Evolutionary conservation across 2,888 invertebrate genomes (phyloP), one percentile per base, ranked within the genome.

Genomic region (Eupithecia dodoneata): DNA sequence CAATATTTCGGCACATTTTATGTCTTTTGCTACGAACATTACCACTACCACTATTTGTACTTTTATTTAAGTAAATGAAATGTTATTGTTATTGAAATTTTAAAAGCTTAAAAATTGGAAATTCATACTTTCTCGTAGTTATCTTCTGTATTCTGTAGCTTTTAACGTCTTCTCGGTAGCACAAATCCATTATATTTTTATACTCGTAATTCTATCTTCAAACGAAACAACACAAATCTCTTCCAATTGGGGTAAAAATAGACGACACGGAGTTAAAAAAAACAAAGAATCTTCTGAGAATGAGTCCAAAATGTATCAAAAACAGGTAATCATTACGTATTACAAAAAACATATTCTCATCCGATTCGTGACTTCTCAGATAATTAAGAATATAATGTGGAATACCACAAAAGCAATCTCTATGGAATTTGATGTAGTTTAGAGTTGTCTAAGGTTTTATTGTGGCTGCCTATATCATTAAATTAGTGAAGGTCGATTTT

Each of bases 341-440:
- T 45, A 81, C 78, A 85, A 85, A 85, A 87, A 83, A 82, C 79
- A 81, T 47, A 70, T 18, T 84, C 85, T 81, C 85, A 84, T 84
- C 82, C 83, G 76, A 85, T 82, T 86, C 87, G 87, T 89, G 88
- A 86, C 85, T 70, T 70, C 70, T 84, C 71, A 87, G 85, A 81
- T 83, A 85, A 87, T 87, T 86, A 86, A 82, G 83, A 73, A 75
- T 55, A 65, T 75, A 76, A 85, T 73, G 75, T 70, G 13, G 55
- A n/a, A n/a, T 18, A 47, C 45, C 70, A 70, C 45, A 30, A 47
- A 70, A 13, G 47, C 47, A 69, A 67, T 69, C 44, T 69, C n/a
- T 69, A 45, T 44, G 67, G 66, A 66, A 66, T 69, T 42, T 15
- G 18, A 70, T 70, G 15, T 45, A 18, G n/a, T 47, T 44, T 30